These are phyloP conservation scores for Cyrtonyx montezumae DNA, from an alignment of 2,113 vertebrate genomes.

Conservation along the genomic window DNA sequence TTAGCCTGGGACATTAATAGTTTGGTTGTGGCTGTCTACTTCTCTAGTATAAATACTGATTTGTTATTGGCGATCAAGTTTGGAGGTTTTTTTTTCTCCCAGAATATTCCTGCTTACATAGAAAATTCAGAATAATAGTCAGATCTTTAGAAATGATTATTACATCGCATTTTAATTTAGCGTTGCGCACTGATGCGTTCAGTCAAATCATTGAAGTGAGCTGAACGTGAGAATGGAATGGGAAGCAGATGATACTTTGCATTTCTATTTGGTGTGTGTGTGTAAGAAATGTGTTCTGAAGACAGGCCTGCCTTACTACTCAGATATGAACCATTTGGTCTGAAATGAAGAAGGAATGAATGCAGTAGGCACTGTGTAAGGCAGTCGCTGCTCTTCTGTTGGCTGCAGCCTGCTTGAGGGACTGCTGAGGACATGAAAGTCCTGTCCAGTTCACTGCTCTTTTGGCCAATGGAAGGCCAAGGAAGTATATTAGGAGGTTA, in stretches of 20 bases:
- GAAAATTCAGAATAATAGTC: background rate
- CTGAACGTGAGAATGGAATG: background rate
- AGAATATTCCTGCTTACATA: background rate
- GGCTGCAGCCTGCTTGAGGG: background rate
- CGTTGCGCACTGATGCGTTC: rapidly evolving
- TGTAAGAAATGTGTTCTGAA: background rate
- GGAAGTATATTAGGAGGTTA: background rate
- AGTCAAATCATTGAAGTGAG: background rate
- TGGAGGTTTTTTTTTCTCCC: background rate
- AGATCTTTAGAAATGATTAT: background rate
- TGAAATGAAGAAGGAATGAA: background rate
- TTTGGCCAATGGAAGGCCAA: background rate
- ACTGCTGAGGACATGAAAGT: background rate
- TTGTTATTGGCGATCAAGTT: rapidly evolving
- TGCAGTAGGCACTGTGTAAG: background rate
- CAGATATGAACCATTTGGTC: background rate
- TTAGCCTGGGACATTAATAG: background rate
- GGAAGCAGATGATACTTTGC: background rate
- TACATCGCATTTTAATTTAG: background rate
- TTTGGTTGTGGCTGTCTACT: background rate
- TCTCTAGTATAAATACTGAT: background rate
- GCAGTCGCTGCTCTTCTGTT: background rate
- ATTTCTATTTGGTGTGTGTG: background rate
- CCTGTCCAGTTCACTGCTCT: background rate
- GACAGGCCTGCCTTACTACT: background rate